Evolutionary conservation across 37 sponge, comb jelly and placozoan species (phyloP), one percentile per base, ranked within the genome.

Genomic region (Halisarca cf. caerulea): DNA sequence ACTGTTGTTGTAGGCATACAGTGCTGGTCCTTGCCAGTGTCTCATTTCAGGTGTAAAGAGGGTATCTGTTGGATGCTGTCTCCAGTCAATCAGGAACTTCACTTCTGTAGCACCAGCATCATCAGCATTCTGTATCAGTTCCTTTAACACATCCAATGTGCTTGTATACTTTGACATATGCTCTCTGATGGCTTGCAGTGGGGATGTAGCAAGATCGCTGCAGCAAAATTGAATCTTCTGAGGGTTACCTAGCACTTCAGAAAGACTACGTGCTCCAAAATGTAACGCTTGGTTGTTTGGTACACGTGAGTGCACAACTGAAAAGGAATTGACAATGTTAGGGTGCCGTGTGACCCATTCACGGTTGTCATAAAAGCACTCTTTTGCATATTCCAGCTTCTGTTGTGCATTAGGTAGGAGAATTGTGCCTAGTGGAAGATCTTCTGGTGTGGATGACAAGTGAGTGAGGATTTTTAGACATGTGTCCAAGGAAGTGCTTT

Each of bases 281-380:
- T 42, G 41, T 44, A 11, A 17, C 15, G 77, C 45, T 39, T 36
- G 45, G 21, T 43, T 6, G 15, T 40, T 74, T 74, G 11, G 45
- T 8, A 74, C 24, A 36, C 24, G 25, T 40, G 43, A 15, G 6
- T 40, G 77, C 25, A 74, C 77, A 40, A 74, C 45, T n/a, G 25
- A 15, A 39, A 40, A 74, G 21, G 7, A 24, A 1, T 8, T 6
- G 2, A 0, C 21, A 40, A 74, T 23, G 23, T 23, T 37, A 36
- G 77, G 77, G 44, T 39, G 23, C 24, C 36, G 0, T 1, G 1
- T 72, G n/a, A 41, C 18, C 87, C 87, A 81, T 25, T 86, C 54
- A 24, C 81, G 41, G 61, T 91, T 86, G 78, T 91, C 87, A 70
- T 59, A 91, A 0, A 47, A 30, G 80, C 91, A 91, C 18, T 87